These are phyloP conservation scores for Bombycilla garrulus DNA, from an alignment of 2,113 vertebrate species.

Conservation along the genomic window DNA sequence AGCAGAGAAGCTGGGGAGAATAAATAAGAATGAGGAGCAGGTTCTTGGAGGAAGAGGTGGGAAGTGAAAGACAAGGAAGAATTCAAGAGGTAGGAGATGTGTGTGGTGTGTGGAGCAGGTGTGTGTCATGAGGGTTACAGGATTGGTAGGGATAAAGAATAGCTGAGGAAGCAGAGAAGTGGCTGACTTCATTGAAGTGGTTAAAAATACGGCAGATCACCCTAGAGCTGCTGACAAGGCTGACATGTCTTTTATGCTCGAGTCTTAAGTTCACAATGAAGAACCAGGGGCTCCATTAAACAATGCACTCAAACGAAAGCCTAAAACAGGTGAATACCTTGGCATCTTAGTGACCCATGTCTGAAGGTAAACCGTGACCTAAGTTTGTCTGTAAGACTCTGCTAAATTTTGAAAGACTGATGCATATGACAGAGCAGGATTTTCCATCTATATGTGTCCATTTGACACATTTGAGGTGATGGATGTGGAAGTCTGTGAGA, in stretches of 20 bases:
- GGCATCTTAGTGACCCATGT: not conserved
- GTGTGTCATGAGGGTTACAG: not conserved
- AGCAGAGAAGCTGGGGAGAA: not conserved
- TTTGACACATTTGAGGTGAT: not conserved
- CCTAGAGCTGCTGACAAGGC: not conserved
- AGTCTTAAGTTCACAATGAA: not conserved
- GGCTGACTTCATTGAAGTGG: not conserved
- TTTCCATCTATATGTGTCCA: not conserved
- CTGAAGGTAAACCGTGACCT: not conserved
- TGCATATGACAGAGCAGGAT: not conserved
- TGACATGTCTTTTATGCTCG: not conserved
- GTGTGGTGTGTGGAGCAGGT: rapidly evolving
- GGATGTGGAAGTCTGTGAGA: not conserved
- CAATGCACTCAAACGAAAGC: not conserved
- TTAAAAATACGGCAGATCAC: not conserved
- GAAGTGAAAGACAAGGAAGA: not conserved
- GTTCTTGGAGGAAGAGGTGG: not conserved
- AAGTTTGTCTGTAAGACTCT: not conserved
- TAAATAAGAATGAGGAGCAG: not conserved
- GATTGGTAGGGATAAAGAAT: not conserved
- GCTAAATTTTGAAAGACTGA: not conserved
- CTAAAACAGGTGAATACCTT: not conserved
- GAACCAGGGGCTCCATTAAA: not conserved
- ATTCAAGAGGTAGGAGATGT: not conserved
- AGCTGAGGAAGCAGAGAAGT: not conserved